Evolutionary conservation across 2,888 invertebrate genomes (phyloP).

Genomic region (Papilio gigon): DNA sequence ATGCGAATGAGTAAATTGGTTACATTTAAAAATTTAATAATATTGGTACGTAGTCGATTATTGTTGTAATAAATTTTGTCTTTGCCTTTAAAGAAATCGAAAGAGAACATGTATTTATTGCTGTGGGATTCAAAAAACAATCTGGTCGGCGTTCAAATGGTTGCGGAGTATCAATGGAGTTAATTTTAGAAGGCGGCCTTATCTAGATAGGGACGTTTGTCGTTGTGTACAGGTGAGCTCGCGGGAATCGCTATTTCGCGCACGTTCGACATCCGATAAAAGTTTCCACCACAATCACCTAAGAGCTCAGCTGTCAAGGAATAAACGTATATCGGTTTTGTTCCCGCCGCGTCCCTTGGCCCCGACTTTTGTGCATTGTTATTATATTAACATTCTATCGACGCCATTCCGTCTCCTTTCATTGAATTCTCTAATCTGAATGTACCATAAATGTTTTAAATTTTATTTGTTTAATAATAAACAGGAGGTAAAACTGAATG

Average conservation of each 20-base stretch:
- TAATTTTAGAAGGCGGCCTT: slow-evolving; percentile 28
- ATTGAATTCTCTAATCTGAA: slow-evolving; percentile 4
- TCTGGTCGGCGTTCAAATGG: slow-evolving; percentile 3
- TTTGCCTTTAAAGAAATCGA: neutral
- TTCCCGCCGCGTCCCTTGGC: slow-evolving; percentile 67
- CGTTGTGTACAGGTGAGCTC: slow-evolving; percentile 71
- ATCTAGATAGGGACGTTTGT: slow-evolving; percentile 49
- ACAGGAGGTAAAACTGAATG: too few relatives aligned
- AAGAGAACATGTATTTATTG: neutral
- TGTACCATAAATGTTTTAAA: neutral
- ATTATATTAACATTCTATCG: slow-evolving; percentile 27
- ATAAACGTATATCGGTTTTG: slow-evolving; percentile 81
- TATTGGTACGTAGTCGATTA: neutral
- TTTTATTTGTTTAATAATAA: neutral
- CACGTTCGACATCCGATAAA: slow-evolving; percentile 83
- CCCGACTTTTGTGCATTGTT: slow-evolving; percentile 45
- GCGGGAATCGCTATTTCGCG: slow-evolving; percentile 79
- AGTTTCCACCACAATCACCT: slow-evolving; percentile 83
- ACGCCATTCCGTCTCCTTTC: neutral
- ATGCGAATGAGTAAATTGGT: neutral
- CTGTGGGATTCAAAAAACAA: slow-evolving; percentile 15
- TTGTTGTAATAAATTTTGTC: neutral
- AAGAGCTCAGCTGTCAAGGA: slow-evolving; percentile 83
- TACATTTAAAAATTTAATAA: neutral
- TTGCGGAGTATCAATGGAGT: slow-evolving; percentile 20